Base-by-base conservation (phyloP, 2,888 invertebrate species). In the Drosophila robusta region DNA sequence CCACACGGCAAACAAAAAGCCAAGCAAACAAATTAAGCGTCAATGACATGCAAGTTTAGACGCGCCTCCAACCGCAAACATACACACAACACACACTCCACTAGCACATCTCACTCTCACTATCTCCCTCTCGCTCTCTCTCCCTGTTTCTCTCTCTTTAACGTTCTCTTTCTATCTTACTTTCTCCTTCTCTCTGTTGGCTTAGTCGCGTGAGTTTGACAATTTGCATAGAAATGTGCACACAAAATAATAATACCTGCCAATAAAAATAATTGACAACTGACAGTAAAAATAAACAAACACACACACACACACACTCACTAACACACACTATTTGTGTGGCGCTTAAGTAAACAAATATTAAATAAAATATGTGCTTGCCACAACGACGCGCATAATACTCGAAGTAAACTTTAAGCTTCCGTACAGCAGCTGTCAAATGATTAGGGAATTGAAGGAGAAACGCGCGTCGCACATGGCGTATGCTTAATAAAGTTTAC, bases 261-360 rank as follows among this genome's bases (percentile, higher is more conserved):
- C 83, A 87, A 84, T 84, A 84, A 87, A 84, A 84, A 84, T 84
- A 84, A 87, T 84, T 87, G 83, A 84, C 87, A 84, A 79, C 81
- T 87, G 83, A 87, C 87, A 84, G 69, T 72, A 61, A 77, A 86
- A 66, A 70, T 60, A 84, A 83, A 83, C 87, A 42, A 36, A 41
- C 41, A 29, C 32, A 39, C 16, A 16, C 12, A 29, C 6, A 34
- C 18, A 34, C 44, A 41, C 32, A 41, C 46, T 38, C 41, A 7
- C 42, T 24, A 22, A 14, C 34, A 73, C 24, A 32, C 46, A 69
- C 47, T 54, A 49, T 60, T 44, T 41, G 41, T 55, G 54, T 47
- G 34, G n/a, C 66, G 51, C 47, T 42, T 50, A 51, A 60, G 64
- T 57, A 71, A 75, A 79, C 74, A 84, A 77, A 84, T 70, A 81